Percentiles rank a stretch among this genome's conserved stretches.
phyloP scores from a whole-genome alignment of 2,113 vertebrate species.

The Microcebus ravelobensis region DNA sequence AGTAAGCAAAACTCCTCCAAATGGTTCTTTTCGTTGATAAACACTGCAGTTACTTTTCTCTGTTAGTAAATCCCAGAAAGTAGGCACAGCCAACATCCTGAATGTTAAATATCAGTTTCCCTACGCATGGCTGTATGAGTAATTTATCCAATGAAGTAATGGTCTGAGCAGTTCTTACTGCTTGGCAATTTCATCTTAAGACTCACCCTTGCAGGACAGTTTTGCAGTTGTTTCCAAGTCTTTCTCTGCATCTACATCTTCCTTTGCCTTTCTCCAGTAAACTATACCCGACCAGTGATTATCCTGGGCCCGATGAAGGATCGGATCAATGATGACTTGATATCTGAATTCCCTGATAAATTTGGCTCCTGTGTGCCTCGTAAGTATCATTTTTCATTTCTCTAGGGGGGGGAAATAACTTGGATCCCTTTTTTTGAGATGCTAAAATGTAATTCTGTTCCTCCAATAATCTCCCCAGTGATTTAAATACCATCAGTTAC shows the following conservation, averaged over 20 bases:
- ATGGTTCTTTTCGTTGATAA: neutral
- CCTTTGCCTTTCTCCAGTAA: constrained; percentile 87
- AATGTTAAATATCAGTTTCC: neutral
- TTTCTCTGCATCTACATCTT: neutral
- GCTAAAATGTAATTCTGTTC: neutral
- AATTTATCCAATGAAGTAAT: neutral
- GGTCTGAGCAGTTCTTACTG: neutral
- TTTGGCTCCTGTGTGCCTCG: constrained; percentile 99
- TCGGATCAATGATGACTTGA: constrained; percentile 97
- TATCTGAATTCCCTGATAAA: constrained; percentile 98
- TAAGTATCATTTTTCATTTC: constrained; percentile 86
- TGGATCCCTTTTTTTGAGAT: neutral
- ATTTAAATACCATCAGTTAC: neutral
- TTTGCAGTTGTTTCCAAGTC: neutral
- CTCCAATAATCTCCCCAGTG: neutral
- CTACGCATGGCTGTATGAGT: neutral
- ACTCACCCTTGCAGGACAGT: neutral
- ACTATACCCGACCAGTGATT: constrained; percentile 96
- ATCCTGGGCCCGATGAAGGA: constrained; percentile 99
- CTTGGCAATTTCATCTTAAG: neutral
- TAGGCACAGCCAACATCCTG: neutral
- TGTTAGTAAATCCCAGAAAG: constrained; percentile 39
- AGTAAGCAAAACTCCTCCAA: neutral
- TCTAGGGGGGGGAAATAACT: neutral
- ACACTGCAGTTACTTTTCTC: neutral